Conservation (phyloP, 2,113 vertebrate genomes). For the Onychostruthus taczanowskii region DNA sequence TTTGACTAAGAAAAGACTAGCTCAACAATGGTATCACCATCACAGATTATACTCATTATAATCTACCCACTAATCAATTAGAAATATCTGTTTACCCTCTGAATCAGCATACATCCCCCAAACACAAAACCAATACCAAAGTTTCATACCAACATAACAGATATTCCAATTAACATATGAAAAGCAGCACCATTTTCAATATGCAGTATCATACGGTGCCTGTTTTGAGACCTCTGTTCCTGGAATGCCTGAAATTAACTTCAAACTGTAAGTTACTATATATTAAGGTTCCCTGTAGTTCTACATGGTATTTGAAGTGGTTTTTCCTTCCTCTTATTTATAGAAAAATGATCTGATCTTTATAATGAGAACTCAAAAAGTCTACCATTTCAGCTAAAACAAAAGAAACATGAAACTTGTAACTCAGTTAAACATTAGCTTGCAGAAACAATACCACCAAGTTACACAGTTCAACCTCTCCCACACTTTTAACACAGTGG, state of each 20-base stretch:
- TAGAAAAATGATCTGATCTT: background rate
- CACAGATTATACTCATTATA: background rate
- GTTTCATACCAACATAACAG: background rate
- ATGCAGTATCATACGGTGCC: background rate
- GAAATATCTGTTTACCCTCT: background rate
- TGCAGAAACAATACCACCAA: background rate
- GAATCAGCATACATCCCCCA: background rate
- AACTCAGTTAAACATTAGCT: constrained; percentile 10
- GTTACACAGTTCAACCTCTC: background rate
- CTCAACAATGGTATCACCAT: background rate
- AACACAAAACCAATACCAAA: background rate
- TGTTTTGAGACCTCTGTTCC: background rate
- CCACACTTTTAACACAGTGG: background rate
- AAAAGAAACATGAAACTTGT: background rate
- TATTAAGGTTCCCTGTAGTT: background rate
- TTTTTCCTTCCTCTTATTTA: background rate
- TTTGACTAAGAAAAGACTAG: background rate
- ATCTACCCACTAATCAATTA: background rate
- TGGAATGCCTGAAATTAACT: background rate
- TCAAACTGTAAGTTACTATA: background rate
- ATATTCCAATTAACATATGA: background rate
- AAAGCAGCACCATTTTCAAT: background rate
- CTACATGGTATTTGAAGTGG: background rate
- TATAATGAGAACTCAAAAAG: background rate
- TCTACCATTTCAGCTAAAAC: background rate